These are phyloP conservation scores for Branchinecta lynchi DNA, from an alignment of 1,140 invertebrate genomes.

Conservation along the genomic window DNA sequence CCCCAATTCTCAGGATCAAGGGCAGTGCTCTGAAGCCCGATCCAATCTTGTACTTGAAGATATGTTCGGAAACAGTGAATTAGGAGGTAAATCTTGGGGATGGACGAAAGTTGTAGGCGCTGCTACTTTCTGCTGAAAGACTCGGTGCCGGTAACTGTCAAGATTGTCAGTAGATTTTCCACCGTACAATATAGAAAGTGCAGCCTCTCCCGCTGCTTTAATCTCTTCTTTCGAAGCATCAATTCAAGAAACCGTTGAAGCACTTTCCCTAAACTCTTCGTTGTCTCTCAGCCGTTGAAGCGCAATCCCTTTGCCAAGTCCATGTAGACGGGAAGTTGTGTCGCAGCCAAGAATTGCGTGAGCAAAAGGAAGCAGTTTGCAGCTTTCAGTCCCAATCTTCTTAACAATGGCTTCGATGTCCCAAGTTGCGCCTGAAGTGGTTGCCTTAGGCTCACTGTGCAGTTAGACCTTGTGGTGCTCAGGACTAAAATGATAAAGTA, in stretches of 20 bases:
- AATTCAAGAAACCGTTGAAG: background rate
- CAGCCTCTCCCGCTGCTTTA: too few species aligned
- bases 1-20: conserved; percentile 8
- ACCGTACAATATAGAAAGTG: too few species aligned
- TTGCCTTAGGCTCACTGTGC: too few species aligned
- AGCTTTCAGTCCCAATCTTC: too few species aligned
- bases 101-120: conserved; percentile 8
- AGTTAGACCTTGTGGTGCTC: conserved; percentile 5
- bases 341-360: too few species aligned
- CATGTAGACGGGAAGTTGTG: too few species aligned
- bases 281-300: conserved; percentile 5
- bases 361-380: too few species aligned
- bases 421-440: too few species aligned
- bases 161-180: too few species aligned
- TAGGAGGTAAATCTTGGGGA: conserved; percentile 6
- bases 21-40: background rate
- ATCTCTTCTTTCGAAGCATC: too few species aligned
- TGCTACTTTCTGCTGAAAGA: conserved; percentile 8
- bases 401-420: too few species aligned
- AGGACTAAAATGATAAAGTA: conserved; percentile 3
- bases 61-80: background rate
- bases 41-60: background rate
- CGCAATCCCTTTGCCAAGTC: conserved; percentile 8
- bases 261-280: conserved; percentile 1
- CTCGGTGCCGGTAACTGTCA: too few species aligned